phyloP scores from a whole-genome alignment of 2,888 invertebrate species.

The Lasioglossum leucozonium region DNA sequence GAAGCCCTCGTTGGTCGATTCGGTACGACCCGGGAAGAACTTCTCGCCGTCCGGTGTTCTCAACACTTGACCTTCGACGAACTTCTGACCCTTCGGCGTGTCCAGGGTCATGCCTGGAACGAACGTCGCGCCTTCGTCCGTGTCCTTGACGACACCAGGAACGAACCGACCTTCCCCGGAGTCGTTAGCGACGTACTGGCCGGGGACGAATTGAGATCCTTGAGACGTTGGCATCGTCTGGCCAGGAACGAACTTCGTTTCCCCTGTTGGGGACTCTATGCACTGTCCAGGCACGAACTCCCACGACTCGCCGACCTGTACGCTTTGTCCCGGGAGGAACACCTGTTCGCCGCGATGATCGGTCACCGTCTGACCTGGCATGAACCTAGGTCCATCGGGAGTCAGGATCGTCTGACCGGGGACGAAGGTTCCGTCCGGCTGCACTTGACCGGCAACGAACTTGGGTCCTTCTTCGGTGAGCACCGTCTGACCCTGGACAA shows the following conservation, averaged over 20 bases:
- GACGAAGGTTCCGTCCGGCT: slow-evolving; percentile 83
- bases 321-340: slow-evolving; percentile 88
- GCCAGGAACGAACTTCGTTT: slow-evolving; percentile 87
- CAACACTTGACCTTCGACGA: slow-evolving; percentile 89
- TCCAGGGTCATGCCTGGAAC: slow-evolving; percentile 88
- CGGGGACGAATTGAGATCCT: slow-evolving; percentile 88
- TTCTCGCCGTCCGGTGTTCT: slow-evolving; percentile 87
- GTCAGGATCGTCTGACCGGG: slow-evolving; percentile 81
- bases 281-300: slow-evolving; percentile 89
- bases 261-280: slow-evolving; percentile 86
- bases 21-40: slow-evolving; percentile 88
- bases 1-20: slow-evolving; percentile 85
- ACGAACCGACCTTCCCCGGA: slow-evolving; percentile 87
- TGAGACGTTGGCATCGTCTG: slow-evolving; percentile 88
- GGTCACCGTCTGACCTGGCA: slow-evolving; percentile 88
- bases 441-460: slow-evolving; percentile 87
- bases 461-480: slow-evolving; percentile 87
- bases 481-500: slow-evolving; percentile 88
- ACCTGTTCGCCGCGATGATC: slow-evolving; percentile 87
- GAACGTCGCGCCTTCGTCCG: slow-evolving; percentile 85
- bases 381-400: slow-evolving; percentile 85
- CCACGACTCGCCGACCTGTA: slow-evolving; percentile 86
- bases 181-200: slow-evolving; percentile 86
- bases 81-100: slow-evolving; percentile 88
- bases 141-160: slow-evolving; percentile 86